Conservation (phyloP, 2,888 invertebrate genomes). For the Pachymerium ferrugineum region DNA sequence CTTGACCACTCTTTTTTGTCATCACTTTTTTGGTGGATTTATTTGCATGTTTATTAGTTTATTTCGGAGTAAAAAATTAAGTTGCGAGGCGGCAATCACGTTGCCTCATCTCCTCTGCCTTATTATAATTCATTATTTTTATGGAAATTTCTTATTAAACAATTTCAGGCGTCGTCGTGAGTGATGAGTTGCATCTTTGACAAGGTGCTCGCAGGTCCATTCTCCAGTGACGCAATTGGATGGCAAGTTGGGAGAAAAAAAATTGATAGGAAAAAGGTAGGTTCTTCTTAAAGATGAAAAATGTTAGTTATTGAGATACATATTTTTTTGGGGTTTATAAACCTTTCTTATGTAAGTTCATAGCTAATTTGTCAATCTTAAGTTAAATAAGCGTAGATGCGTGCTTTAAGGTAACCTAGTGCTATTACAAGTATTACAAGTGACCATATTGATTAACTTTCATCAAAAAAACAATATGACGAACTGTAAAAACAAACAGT, state of each 20-base stretch:
- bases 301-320: too few species aligned
- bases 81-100: conserved; percentile 6
- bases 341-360: too few species aligned
- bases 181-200: conserved; percentile 21
- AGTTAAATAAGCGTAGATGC: too few species aligned
- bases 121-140: conserved; percentile 33
- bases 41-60: conserved; percentile 32
- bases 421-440: too few species aligned
- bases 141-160: conserved; percentile 34
- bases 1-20: not conserved
- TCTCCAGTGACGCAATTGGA: not conserved
- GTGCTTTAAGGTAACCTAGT: too few species aligned
- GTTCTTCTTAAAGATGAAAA: not conserved
- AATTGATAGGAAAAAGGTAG: not conserved
- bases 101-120: not conserved
- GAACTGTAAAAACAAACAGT: too few species aligned
- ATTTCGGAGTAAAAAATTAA: conserved; percentile 31
- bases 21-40: not conserved
- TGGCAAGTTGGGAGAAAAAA: not conserved
- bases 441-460: too few species aligned
- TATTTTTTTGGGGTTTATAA: too few species aligned
- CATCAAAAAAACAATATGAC: too few species aligned
- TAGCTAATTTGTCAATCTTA: too few species aligned
- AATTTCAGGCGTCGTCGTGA: conserved; percentile 31
- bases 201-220: conserved; percentile 3